Evolutionary conservation across 2,113 vertebrate genomes (phyloP).

Genomic region (Peromyscus californicus): DNA sequence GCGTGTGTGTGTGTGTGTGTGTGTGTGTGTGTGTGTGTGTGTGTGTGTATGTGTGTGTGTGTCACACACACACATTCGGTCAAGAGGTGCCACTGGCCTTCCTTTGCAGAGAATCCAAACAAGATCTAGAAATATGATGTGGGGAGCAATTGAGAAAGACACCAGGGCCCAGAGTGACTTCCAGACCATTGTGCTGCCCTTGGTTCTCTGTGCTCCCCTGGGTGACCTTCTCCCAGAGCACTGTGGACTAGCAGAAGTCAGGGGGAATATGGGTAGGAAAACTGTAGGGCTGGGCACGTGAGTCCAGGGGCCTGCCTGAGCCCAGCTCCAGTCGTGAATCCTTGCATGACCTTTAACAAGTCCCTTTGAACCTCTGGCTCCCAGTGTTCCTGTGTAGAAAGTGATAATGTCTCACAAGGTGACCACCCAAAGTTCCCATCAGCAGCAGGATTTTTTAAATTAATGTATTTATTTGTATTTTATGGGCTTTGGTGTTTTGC

Average conservation of each 20-base stretch:
- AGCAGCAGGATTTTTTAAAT: not conserved
- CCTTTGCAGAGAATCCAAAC: not conserved
- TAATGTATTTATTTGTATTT: not conserved
- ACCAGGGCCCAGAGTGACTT: not conserved
- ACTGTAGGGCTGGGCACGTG: not conserved
- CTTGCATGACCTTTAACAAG: slow-evolving; percentile 37
- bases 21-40: too few relatives aligned
- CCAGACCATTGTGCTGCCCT: not conserved
- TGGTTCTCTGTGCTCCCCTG: not conserved
- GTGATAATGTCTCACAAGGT: not conserved
- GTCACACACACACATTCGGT: not conserved
- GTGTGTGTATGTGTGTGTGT: too few relatives aligned
- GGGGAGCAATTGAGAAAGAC: too few relatives aligned
- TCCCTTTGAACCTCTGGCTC: not conserved
- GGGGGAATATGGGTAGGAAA: not conserved
- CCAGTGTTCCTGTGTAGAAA: slow-evolving; percentile 4
- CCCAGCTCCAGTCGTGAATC: not conserved
- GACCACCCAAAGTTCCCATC: not conserved
- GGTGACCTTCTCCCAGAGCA: not conserved
- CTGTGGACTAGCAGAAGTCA: too few relatives aligned
- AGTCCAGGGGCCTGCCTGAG: not conserved
- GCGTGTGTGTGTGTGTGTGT: too few relatives aligned
- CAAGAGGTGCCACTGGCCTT: not conserved
- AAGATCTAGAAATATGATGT: not conserved
- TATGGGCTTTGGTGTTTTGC: too few relatives aligned